Percentiles rank a stretch among this genome's conserved stretches.
Evolutionary conservation across 2,797 vertebrate species (phyloP).

Genomic region (Brotula barbata): DNA sequence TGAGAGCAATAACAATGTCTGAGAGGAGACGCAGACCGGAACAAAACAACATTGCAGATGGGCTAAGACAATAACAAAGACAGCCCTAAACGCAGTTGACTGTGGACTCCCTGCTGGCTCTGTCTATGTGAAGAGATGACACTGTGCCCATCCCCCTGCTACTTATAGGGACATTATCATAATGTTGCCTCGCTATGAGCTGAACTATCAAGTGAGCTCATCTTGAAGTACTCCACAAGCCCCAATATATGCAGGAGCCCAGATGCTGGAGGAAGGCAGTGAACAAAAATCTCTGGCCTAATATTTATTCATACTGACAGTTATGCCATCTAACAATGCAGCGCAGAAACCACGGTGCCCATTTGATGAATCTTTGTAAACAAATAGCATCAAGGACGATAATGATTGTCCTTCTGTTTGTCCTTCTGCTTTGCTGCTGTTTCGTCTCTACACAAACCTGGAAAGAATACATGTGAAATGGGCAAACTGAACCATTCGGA

Average conservation of each 20-base stretch:
- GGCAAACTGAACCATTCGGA: constrained; percentile 22
- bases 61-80: constrained; percentile 67
- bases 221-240: constrained; percentile 54
- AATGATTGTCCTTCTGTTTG: constrained; percentile 57
- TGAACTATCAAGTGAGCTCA: constrained; percentile 57
- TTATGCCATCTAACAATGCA: constrained; percentile 53
- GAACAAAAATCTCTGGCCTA: constrained; percentile 38
- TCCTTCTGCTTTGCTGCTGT: constrained; percentile 47
- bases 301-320: constrained; percentile 65
- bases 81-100: constrained; percentile 61
- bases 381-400: constrained; percentile 49
- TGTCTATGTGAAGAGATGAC: constrained; percentile 63
- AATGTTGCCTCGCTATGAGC: constrained; percentile 63
- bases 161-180: constrained; percentile 72
- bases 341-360: constrained; percentile 47
- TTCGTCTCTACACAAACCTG: constrained; percentile 43
- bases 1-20: constrained; percentile 64
- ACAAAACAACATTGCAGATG: constrained; percentile 64
- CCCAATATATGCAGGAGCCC: constrained; percentile 38
- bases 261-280: constrained; percentile 44
- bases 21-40: constrained; percentile 53
- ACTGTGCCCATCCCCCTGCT: constrained; percentile 62
- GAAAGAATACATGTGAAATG: constrained; percentile 28
- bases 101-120: constrained; percentile 66
- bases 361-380: constrained; percentile 62